phyloP scores from a whole-genome alignment of 2,888 invertebrate genomes.

The Coelinius sp. region DNA sequence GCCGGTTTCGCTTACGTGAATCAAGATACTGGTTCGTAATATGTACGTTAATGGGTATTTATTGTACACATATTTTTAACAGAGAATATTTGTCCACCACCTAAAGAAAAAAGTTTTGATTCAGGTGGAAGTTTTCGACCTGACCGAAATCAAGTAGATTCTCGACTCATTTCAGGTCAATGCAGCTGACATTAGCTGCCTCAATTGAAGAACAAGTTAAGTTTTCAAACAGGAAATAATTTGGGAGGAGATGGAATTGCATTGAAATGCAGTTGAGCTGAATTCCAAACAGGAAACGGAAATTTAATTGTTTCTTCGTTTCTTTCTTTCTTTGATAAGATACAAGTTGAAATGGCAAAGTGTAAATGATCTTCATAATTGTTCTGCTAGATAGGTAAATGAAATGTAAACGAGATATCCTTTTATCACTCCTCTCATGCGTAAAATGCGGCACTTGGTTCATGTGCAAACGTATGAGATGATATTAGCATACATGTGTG shows the following conservation, averaged over 20 bases:
- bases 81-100: too few relatives aligned
- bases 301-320: conserved; percentile 2
- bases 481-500: conserved; percentile 54
- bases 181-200: too few relatives aligned
- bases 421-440: conserved; percentile 57
- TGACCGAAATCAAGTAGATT: too few relatives aligned
- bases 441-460: conserved; percentile 56
- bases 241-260: too few relatives aligned
- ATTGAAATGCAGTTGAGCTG: neutral
- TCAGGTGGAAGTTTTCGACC: too few relatives aligned
- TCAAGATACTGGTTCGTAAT: conserved; percentile 54
- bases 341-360: neutral
- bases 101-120: too few relatives aligned
- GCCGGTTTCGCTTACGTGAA: conserved; percentile 62
- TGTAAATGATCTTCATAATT: conserved; percentile 55
- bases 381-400: conserved; percentile 55
- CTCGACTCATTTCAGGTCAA: too few relatives aligned
- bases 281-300: conserved; percentile 6
- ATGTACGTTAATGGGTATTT: conserved; percentile 40
- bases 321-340: neutral
- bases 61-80: too few relatives aligned
- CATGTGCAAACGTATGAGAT: conserved; percentile 53
- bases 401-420: conserved; percentile 44
- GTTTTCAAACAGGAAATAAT: too few relatives aligned
- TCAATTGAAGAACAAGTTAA: too few relatives aligned